Evolutionary conservation across 2,888 invertebrate species (phyloP).

Genomic region (Zhengitettix transpicula): DNA sequence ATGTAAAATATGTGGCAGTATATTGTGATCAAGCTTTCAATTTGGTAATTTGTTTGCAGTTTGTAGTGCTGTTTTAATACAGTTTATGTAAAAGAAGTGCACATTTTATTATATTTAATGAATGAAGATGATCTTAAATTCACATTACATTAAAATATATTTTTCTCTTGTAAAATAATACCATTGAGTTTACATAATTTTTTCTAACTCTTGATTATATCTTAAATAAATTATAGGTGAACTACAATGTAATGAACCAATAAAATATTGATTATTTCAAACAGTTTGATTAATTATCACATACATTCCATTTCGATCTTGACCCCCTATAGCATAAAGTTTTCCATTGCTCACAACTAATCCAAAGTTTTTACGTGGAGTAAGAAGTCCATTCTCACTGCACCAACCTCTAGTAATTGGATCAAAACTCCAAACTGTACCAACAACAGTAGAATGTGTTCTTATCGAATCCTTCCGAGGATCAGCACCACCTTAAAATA

Average conservation of each 20-base stretch:
- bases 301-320: constrained; percentile 40
- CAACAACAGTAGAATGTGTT: constrained; percentile 38
- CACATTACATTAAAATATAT: too few species aligned
- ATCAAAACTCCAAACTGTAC: constrained; percentile 55
- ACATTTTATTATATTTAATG: too few species aligned
- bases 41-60: too few species aligned
- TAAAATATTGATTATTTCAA: too few species aligned
- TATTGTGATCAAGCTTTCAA: too few species aligned
- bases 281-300: not conserved
- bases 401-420: constrained; percentile 45
- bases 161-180: too few species aligned
- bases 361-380: constrained; percentile 49
- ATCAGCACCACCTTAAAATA: constrained; percentile 41
- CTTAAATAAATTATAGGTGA: not conserved
- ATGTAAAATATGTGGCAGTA: too few species aligned
- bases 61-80: too few species aligned
- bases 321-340: constrained; percentile 56
- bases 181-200: too few species aligned
- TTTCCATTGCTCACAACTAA: constrained; percentile 45
- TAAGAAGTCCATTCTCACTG: constrained; percentile 39
- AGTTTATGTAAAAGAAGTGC: too few species aligned
- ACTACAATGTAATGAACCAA: not conserved
- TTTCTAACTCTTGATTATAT: too few species aligned
- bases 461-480: constrained; percentile 41
- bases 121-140: too few species aligned